A percentile compares a stretch with the other conserved stretches of the same genome.
Evolutionary conservation across 2,113 vertebrate genomes (phyloP).

Genomic region (Vanacampus margaritifer): DNA sequence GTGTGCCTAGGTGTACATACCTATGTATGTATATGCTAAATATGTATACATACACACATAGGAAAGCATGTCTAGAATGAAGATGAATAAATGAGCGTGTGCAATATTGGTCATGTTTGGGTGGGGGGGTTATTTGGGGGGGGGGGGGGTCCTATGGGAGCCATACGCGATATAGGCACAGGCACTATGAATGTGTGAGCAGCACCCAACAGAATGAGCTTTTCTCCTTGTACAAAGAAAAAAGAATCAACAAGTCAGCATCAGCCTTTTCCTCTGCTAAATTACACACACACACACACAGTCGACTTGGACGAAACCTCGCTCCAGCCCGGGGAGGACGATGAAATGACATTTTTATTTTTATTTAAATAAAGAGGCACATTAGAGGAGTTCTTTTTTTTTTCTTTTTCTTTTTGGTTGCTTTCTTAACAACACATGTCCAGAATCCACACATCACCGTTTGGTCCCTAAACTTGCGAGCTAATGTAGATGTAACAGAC

Average conservation of each 20-base stretch:
- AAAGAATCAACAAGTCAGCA: constrained; percentile 46
- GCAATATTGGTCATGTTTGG: constrained; percentile 81
- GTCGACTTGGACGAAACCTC: constrained; percentile 66
- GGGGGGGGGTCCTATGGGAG: constrained; percentile 71
- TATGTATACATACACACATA: constrained; percentile 79
- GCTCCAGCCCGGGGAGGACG: constrained; percentile 79
- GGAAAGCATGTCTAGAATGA: constrained; percentile 78
- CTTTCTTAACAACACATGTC: constrained; percentile 79
- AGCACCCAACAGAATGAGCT: constrained; percentile 76
- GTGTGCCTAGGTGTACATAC: constrained; percentile 77
- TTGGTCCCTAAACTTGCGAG: background rate
- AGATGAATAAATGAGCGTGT: constrained; percentile 77
- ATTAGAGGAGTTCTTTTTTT: constrained; percentile 83
- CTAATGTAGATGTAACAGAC: too few relatives aligned
- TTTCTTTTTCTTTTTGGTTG: constrained; percentile 56
- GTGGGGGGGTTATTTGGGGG: background rate
- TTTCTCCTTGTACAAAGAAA: constrained; percentile 76
- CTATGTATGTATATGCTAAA: constrained; percentile 76
- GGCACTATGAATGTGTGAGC: constrained; percentile 79
- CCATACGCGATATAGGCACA: constrained; percentile 72
- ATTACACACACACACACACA: constrained; percentile 55
- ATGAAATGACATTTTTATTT: constrained; percentile 82
- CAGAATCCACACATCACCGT: constrained; percentile 62
- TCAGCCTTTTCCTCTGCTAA: constrained; percentile 76
- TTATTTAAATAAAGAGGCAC: constrained; percentile 90